Conservation (phyloP, 2,113 vertebrate species). For the Eupsittula cactorum region DNA sequence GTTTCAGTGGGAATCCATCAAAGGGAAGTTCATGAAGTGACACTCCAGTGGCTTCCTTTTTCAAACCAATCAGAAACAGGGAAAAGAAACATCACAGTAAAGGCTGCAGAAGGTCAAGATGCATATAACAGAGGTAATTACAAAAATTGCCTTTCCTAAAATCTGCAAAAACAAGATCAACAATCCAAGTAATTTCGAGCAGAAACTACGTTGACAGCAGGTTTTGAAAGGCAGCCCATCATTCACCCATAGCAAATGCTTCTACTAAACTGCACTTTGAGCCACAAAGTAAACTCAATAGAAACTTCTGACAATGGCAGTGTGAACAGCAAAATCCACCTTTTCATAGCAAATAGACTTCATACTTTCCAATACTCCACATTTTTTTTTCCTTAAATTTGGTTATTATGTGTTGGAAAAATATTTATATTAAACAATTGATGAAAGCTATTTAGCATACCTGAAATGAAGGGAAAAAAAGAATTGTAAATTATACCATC, state of each 20-base stretch:
- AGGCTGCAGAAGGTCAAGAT: background rate
- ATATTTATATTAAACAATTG: rapidly evolving
- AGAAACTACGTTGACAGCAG: background rate
- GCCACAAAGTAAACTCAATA: background rate
- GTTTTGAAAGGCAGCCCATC: background rate
- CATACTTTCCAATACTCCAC: background rate
- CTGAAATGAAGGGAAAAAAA: background rate
- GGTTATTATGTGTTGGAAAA: background rate
- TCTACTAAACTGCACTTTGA: background rate
- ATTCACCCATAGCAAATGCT: background rate
- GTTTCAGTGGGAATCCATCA: background rate
- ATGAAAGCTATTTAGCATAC: background rate
- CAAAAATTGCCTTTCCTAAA: background rate
- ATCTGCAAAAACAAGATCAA: background rate
- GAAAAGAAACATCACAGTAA: background rate
- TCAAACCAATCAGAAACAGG: background rate
- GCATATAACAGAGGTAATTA: background rate
- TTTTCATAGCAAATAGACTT: background rate
- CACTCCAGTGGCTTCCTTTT: background rate
- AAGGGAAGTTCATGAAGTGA: background rate
- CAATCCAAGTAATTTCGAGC: background rate
- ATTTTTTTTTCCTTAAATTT: background rate
- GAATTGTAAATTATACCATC: background rate
- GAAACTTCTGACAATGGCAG: background rate
- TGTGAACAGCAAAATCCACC: background rate